Evolutionary conservation across 2,113 vertebrate species (phyloP), one percentile per base, ranked within the genome.

Genomic region (Lycaon pictus): DNA sequence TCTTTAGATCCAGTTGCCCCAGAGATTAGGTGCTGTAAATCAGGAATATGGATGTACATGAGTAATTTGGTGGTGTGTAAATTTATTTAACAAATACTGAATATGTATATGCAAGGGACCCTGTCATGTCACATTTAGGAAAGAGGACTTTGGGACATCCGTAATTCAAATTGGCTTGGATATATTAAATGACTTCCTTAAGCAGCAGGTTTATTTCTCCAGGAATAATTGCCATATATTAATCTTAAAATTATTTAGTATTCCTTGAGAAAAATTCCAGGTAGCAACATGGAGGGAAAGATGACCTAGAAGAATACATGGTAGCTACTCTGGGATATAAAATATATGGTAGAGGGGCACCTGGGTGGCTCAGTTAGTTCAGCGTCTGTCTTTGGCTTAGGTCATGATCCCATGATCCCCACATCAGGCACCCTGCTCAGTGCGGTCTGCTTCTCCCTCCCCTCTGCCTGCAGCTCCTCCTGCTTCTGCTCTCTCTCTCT

Each of bases 201-300:
- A 90, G 22, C 29, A 79, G 20, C 29, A 27, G 55, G 25, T 84
- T 86, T 95, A 83, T 92, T 88, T 95, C 25, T 89, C 22, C 3
- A 67, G 79, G 58, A 93, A 72, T 93, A 85, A 93, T 58, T 51
- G 15, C 2, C 53, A 74, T 56, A 88, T 32, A 4, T 88, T 96
- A 35, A 94, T 90, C n/a, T 94, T 97, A 95, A 91, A 87, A 72
- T 93, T 95, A 56, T 63, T 81, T 83, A 74, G 29, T 83, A 69
- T 81, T 81, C 43, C 25, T 88, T 96, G 81, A 94, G 88, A 80
- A 94, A 95, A 82, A 80, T 81, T 25, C 32, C 37, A 89, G 32
- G 11, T 71, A 53, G 27, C 43, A 90, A 22, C 76, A n/a, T 62
- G 51, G 84, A 43, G 27, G 29, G 20, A 23, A 71, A 79, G n/a